Evolutionary conservation across 2,888 invertebrate genomes (phyloP).

Genomic region (Agonopterix heracliana): DNA sequence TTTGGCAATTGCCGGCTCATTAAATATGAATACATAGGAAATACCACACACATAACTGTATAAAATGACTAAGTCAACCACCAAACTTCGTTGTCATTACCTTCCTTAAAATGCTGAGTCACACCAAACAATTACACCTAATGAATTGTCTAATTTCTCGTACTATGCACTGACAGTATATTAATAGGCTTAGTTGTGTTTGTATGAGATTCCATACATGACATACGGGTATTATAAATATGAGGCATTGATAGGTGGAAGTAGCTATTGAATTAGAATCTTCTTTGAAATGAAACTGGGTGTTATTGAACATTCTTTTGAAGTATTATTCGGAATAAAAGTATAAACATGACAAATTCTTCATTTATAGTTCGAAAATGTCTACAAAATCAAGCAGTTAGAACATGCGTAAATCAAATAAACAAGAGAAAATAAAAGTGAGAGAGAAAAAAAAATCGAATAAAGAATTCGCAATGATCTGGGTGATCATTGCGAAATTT

Average conservation of each 20-base stretch:
- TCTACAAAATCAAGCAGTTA: no score
- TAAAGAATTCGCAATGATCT: no score
- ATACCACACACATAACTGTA: slow-evolving; percentile 23
- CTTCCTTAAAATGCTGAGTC: slow-evolving; percentile 46
- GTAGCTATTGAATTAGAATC: slow-evolving; percentile 16
- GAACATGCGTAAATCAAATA: no score
- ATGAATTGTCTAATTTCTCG: slow-evolving; percentile 68
- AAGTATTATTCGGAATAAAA: no score
- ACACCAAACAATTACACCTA: slow-evolving; percentile 61
- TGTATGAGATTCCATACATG: slow-evolving; percentile 26
- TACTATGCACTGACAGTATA: slow-evolving; percentile 47
- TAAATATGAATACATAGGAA: slow-evolving; percentile 18
- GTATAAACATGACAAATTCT: no score
- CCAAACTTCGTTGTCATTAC: slow-evolving; percentile 19
- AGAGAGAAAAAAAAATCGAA: no score
- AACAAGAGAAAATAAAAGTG: no score
- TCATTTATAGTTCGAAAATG: no score
- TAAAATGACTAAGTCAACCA: slow-evolving; percentile 10
- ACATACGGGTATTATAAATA: slow-evolving; percentile 18
- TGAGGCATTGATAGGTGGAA: slow-evolving; percentile 13
- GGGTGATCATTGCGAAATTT: no score
- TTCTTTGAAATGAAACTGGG: no score
- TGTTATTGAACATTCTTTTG: no score
- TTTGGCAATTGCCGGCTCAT: slow-evolving; percentile 21
- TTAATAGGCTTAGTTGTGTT: slow-evolving; percentile 35